Evolutionary conservation across 2,888 invertebrate species (phyloP).

Genomic region (Ochropleura leucogaster): DNA sequence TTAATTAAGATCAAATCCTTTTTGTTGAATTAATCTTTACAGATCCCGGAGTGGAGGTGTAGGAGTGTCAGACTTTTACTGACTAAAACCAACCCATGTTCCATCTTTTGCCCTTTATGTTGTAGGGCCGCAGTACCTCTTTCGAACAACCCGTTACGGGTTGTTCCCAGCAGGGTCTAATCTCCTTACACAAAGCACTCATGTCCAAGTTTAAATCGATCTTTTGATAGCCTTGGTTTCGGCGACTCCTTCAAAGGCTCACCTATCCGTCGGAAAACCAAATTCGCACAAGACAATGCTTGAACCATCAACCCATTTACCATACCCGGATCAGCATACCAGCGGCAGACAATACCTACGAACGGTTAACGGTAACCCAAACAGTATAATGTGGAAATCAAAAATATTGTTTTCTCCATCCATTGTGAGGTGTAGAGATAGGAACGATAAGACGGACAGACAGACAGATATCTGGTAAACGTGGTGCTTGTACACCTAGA

Average conservation of each 20-base stretch:
- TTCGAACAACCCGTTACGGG: too few species aligned
- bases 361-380: slow-evolving; percentile 62
- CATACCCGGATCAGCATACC: slow-evolving; percentile 17
- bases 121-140: too few species aligned
- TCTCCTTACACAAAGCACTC: background rate
- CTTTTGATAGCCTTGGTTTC: slow-evolving; percentile 11
- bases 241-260: background rate
- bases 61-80: too few species aligned
- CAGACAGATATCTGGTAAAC: slow-evolving; percentile 85
- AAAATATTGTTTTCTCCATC: slow-evolving; percentile 76
- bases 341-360: slow-evolving; percentile 38
- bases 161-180: too few species aligned
- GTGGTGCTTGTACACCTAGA: slow-evolving; percentile 77
- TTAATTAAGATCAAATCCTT: too few species aligned
- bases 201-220: slow-evolving; percentile 8
- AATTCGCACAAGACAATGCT: slow-evolving; percentile 35
- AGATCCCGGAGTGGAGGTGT: too few species aligned
- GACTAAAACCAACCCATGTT: too few species aligned
- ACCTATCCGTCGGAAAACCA: slow-evolving; percentile 18
- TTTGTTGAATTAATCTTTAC: background rate
- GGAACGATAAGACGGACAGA: slow-evolving; percentile 83
- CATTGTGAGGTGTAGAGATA: slow-evolving; percentile 83
- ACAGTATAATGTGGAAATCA: slow-evolving; percentile 70
- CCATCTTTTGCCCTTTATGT: too few species aligned
- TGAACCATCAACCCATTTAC: background rate